These are phyloP conservation scores for Acipenser transmontanus DNA, from an alignment of 2,797 vertebrate species.

Conservation along the genomic window DNA sequence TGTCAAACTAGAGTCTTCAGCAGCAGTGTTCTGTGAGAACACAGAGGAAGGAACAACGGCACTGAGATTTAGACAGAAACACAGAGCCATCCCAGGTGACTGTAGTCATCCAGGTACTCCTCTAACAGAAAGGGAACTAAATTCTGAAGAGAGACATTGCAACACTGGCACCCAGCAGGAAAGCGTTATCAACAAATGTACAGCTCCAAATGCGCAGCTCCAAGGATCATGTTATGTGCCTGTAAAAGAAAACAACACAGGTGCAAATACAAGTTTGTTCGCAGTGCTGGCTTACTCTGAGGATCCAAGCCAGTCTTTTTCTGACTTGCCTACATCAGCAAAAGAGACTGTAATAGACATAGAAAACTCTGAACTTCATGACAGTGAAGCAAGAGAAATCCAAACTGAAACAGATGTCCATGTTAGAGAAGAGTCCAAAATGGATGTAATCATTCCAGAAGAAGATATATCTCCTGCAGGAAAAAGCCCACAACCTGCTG, in stretches of 20 bases:
- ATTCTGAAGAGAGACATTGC: slow-evolving; percentile 41
- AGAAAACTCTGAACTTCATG: slow-evolving; percentile 22
- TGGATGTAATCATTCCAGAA: slow-evolving; percentile 12
- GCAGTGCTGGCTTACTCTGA: slow-evolving; percentile 36
- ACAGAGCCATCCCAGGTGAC: slow-evolving; percentile 50
- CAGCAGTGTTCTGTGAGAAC: slow-evolving; percentile 73
- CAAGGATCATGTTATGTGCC: slow-evolving; percentile 36
- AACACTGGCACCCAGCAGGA: slow-evolving; percentile 28
- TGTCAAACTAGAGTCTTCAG: slow-evolving; percentile 73
- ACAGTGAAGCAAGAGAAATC: slow-evolving; percentile 17
- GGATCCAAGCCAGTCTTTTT: slow-evolving; percentile 24
- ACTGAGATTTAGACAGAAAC: slow-evolving; percentile 51
- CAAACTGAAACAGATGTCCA: slow-evolving; percentile 18
- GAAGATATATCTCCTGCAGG: slow-evolving; percentile 17
- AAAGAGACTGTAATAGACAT: slow-evolving; percentile 21
- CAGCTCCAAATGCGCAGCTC: slow-evolving; percentile 23
- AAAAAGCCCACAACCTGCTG: slow-evolving; percentile 16
- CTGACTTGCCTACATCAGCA: slow-evolving; percentile 19
- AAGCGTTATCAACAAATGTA: slow-evolving; percentile 26
- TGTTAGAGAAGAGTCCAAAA: slow-evolving; percentile 2
- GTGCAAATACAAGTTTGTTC: slow-evolving; percentile 35
- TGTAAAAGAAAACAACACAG: slow-evolving; percentile 25
- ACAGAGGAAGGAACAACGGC: slow-evolving; percentile 55
- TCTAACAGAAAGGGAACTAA: slow-evolving; percentile 36
- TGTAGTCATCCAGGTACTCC: slow-evolving; percentile 44